Base-by-base conservation (phyloP, 1,140 invertebrate genomes). In the Teleogryllus occipitalis region DNA sequence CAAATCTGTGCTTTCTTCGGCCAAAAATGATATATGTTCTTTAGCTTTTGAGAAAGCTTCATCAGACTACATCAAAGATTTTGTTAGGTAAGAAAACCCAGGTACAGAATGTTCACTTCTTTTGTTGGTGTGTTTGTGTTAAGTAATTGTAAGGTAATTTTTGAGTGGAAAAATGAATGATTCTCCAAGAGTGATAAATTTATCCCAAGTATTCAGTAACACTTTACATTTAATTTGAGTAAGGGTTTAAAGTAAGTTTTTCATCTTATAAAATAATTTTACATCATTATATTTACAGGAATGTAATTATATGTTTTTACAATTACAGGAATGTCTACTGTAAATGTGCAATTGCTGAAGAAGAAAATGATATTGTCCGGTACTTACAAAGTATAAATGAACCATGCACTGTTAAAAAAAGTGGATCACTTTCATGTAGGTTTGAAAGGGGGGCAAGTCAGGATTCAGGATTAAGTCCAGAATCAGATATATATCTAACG, bases 261-360 rank as follows among this genome's bases (percentile, higher is more conserved):
- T 39, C 27, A 39, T 2, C 27, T 2, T 39, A 39, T 5, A 39
- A 39, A 39, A 39, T 39, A 39, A 39, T 39, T 39, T 39, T 39
- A 39, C 27, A 39, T 39, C 5, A 39, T 39, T 39, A 39, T 5
- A 39, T 39, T 39, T 5, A 39, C 27, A 39, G 27, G 27, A 39
- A 39, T 39, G 27, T 39, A 39, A 39, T 5, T 39, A 39, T 39
- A 5, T 39, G 27, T 39, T 39, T 22, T 75, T 54, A 48, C 18
- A 8, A 22, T 80, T 81, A 39, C 78, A 81, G 80, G 80, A 79
- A 76, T 76, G 22, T 81, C 18, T 81, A 81, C 75, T 65, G 73
- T 46, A 79, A 79, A 48, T 79, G 75, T 76, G 75, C 47, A 49
- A 65, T 81, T 76, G 75, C 39, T 18, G 47, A 76, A 22, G 78